Evolutionary conservation across 2,888 invertebrate genomes (phyloP), one percentile per base, ranked within the genome.

Genomic region (Pammene aurita): DNA sequence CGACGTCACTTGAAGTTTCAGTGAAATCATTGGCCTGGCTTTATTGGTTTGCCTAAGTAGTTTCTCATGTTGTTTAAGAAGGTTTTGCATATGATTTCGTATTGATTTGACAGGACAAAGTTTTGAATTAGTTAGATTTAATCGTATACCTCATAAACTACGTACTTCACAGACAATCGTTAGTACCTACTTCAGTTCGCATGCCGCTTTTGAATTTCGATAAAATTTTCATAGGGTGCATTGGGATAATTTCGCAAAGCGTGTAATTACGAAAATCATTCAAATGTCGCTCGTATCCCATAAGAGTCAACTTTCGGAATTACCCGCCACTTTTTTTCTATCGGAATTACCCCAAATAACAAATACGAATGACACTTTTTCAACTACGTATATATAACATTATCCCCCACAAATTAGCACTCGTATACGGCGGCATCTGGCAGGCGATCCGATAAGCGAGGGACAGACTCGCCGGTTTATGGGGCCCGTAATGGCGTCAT

Each of bases 341-440:
- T n/a, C n/a, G n/a, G n/a, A n/a, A n/a, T n/a, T n/a, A n/a, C n/a
- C n/a, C n/a, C n/a, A n/a, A n/a, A n/a, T 42, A 13, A 10, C 26
- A 13, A 18, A 52, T 13, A 52, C 0, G 6, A 18, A 6, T 4
- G 11, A 13, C 11, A 26, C 16, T 63, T 68, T 26, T 58, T 63
- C 52, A 18, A 65, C 63, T 50, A 61, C 63, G 50, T 65, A 57
- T 54, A 14, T 46, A 66, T 58, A 5, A 16, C 65, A 65, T 66
- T 67, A 67, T 62, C 38, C 69, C 50, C 50, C 35, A 71, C 62
- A 72, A 72, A 66, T 70, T 63, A 61, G 58, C 57, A 52, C 54
- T 57, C 60, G 64, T 73, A n/a, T n/a, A 76, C 75, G 75, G 76
- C 79, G 79, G 83, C 87, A 87, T 85, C 80, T 86, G 86, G 73